phyloP scores from a whole-genome alignment of 2,888 invertebrate species.

The Idaea straminata region DNA sequence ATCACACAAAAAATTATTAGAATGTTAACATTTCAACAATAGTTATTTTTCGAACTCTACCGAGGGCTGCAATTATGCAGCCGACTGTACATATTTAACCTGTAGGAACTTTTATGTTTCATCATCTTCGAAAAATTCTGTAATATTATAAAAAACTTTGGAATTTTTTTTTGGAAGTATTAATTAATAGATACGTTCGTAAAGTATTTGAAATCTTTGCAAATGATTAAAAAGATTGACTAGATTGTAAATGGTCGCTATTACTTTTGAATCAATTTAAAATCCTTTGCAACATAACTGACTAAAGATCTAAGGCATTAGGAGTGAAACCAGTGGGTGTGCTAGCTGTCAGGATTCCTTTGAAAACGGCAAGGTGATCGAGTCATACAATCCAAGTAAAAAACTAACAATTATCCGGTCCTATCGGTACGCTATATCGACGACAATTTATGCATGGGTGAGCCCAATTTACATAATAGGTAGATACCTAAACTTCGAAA shows the following conservation, averaged over 20 bases:
- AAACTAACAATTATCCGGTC: conserved; percentile 18
- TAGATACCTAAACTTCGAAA: conserved; percentile 3
- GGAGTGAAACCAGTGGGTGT: conserved; percentile 21
- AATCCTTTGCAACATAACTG: conserved; percentile 5
- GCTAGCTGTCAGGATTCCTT: conserved; percentile 28
- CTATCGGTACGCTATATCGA: conserved; percentile 20
- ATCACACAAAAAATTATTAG: too few relatives aligned
- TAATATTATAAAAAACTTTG: too few relatives aligned
- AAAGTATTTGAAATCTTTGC: too few relatives aligned
- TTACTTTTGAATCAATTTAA: not conserved
- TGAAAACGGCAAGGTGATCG: conserved; percentile 21
- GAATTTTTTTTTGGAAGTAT: too few relatives aligned
- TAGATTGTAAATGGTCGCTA: not conserved
- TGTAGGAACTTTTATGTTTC: too few relatives aligned
- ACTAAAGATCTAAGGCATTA: conserved; percentile 7
- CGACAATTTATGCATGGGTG: conserved; percentile 20
- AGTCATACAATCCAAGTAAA: conserved; percentile 28
- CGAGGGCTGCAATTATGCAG: too few relatives aligned
- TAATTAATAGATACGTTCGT: too few relatives aligned
- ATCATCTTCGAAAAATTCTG: too few relatives aligned
- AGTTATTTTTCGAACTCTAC: too few relatives aligned
- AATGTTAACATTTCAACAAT: too few relatives aligned
- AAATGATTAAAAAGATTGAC: too few relatives aligned
- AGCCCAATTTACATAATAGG: conserved; percentile 13
- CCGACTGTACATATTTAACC: too few relatives aligned